Base-by-base conservation (phyloP, 2,888 invertebrate genomes). In the Fragum whitleyi region DNA sequence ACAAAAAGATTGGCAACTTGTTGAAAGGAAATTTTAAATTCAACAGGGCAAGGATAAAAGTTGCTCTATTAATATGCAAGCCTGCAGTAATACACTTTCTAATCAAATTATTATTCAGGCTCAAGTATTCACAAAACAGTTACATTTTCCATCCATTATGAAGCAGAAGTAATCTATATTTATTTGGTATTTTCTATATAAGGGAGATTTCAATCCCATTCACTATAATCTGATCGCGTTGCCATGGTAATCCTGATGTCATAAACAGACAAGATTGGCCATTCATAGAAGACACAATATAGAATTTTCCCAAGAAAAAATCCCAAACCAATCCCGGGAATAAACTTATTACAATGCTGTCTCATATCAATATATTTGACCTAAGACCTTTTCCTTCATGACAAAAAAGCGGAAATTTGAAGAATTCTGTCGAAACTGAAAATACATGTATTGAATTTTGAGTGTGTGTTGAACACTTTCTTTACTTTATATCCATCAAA, bases 141-240 rank as follows among this genome's bases (percentile, higher is more conserved):
- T 47, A 47, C n/a, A 3, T 47, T 47, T 47, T 14, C 14, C 16
- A 47, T 47, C 47, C 47, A 47, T 47, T 47, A 47, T 47, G 7
- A n/a, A 47, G 47, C 47, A 47, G n/a, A 47, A 47, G 28, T 57
- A 57, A 57, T 57, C 57, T 57, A 57, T 23, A 32, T 61, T 61
- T 32, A 61, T 32, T 61, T 61, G 61, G 29, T 61, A n/a, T 61
- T 61, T 61, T 61, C 23, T 61, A 61, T 61, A 32, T 29, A 39
- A 23, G 65, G 42, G 16, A 65, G 23, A 65, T 36, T 65, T 36
- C 65, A 65, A 65, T 65, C 36, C 29, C 29, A 65, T 65, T 65
- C 6, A 26, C n/a, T 42, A 23, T 65, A 65, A 65, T 65, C 65
- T 65, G 36, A 39, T 42, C 65, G 42, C 42, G 65, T 65, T 65